Evolutionary conservation across 2,888 invertebrate species (phyloP).

Genomic region (Minunthozetes semirufus): DNA sequence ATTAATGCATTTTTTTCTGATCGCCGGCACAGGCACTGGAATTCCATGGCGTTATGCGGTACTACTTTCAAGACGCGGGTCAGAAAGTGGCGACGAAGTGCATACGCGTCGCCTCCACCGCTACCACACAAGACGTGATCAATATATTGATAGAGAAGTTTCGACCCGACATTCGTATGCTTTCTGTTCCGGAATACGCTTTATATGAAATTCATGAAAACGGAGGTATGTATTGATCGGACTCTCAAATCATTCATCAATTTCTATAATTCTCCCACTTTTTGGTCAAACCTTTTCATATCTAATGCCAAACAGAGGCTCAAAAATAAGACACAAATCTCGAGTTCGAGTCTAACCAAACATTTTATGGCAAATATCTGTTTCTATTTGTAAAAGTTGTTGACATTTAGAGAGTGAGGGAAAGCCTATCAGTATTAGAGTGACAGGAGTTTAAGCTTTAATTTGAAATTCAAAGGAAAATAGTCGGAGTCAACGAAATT

Average conservation of each 20-base stretch:
- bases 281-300: slow-evolving; percentile 23
- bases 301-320: background rate
- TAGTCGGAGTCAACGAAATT: background rate
- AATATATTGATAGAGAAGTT: slow-evolving; percentile 97
- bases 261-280: slow-evolving; percentile 8
- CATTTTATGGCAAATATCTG: background rate
- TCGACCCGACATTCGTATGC: slow-evolving; percentile 98
- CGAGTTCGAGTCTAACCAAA: background rate
- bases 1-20: too few relatives aligned
- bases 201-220: slow-evolving; percentile 67
- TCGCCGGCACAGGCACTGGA: slow-evolving; percentile 38
- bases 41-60: slow-evolving; percentile 99
- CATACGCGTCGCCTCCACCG: slow-evolving; percentile 92
- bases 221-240: slow-evolving; percentile 53
- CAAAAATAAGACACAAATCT: background rate
- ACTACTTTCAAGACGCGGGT: slow-evolving; percentile 98
- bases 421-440: background rate
- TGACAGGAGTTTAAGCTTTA: background rate
- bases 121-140: slow-evolving; percentile 91
- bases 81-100: slow-evolving; percentile 99
- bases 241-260: background rate
- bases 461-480: background rate
- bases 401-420: background rate
- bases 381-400: background rate
- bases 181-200: slow-evolving; percentile 59